phyloP scores from a whole-genome alignment of 2,797 vertebrate species.

The Siniperca undulata region DNA sequence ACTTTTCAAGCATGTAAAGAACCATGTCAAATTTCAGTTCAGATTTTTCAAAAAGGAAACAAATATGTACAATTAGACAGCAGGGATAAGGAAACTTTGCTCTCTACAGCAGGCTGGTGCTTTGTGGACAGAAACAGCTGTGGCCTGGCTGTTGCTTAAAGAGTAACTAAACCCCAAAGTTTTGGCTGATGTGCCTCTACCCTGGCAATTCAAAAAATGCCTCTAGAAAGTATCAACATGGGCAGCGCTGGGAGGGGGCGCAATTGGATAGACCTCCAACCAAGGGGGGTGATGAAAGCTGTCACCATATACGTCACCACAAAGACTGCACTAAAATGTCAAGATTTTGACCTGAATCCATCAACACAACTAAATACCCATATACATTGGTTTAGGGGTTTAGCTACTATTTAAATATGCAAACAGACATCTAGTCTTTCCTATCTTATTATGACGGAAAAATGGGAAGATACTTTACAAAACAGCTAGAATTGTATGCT shows the following conservation, averaged over 20 bases:
- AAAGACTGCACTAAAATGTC: too few species aligned
- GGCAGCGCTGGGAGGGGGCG: too few species aligned
- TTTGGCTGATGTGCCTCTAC: too few species aligned
- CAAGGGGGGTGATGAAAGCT: too few species aligned
- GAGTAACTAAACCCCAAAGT: too few species aligned
- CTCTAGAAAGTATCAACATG: too few species aligned
- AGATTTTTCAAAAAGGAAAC: not conserved
- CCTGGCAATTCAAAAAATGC: too few species aligned
- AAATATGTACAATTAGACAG: not conserved
- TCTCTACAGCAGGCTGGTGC: not conserved
- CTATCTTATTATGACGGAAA: not conserved
- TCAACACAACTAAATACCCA: too few species aligned
- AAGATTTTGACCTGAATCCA: too few species aligned
- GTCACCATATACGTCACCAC: too few species aligned
- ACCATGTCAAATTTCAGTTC: conserved; percentile 22
- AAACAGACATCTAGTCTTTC: not conserved
- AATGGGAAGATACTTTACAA: not conserved
- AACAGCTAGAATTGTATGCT: not conserved
- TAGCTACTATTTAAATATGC: not conserved
- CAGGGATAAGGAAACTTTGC: not conserved
- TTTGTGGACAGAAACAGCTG: conserved; percentile 13
- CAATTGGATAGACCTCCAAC: too few species aligned
- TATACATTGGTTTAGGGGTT: too few species aligned
- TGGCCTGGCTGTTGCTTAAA: not conserved
- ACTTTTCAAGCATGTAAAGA: conserved; percentile 23